A percentile compares a stretch with the other conserved stretches of the same genome.
phyloP scores from a whole-genome alignment of 64 coral and sea anemone genomes.

The Hydrozoanthus tunicans region DNA sequence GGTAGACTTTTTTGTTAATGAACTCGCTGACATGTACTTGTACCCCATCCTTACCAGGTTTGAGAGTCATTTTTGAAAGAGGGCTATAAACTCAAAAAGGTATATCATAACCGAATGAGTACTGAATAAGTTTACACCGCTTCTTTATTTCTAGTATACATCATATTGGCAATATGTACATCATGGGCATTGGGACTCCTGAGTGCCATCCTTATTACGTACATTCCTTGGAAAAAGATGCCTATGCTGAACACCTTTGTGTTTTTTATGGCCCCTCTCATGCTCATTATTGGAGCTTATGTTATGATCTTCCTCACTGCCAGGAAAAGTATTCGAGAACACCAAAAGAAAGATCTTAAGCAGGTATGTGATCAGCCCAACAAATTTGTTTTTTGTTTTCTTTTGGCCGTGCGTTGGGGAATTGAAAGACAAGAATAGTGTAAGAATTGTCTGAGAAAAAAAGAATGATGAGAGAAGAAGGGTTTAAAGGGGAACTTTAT shows the following conservation, averaged over 20 bases:
- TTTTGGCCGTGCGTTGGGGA: no score
- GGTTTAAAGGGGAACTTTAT: no score
- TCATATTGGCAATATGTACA: constrained; percentile 45
- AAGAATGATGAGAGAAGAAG: no score
- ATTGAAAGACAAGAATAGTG: no score
- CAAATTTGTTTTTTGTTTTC: no score
- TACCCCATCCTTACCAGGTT: no score
- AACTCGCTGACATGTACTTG: no score
- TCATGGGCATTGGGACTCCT: constrained; percentile 73
- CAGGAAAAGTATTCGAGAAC: constrained; percentile 71
- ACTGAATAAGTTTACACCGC: background rate
- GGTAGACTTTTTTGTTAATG: no score
- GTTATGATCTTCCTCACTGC: constrained; percentile 71
- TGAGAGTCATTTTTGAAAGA: no score
- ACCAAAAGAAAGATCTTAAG: constrained; percentile 67
- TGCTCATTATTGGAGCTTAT: constrained; percentile 74
- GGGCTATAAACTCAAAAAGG: no score
- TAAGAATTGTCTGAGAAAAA: no score
- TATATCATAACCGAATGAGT: no score
- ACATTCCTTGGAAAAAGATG: constrained; percentile 30
- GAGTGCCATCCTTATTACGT: constrained; percentile 42
- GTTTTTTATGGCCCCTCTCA: constrained; percentile 73
- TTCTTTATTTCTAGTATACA: constrained; percentile 1
- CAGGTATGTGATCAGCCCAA: constrained; percentile 17
- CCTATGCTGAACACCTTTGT: constrained; percentile 46